Evolutionary conservation across 2,113 vertebrate genomes (phyloP), one percentile per base, ranked within the genome.

Genomic region (Lepisosteus oculatus): DNA sequence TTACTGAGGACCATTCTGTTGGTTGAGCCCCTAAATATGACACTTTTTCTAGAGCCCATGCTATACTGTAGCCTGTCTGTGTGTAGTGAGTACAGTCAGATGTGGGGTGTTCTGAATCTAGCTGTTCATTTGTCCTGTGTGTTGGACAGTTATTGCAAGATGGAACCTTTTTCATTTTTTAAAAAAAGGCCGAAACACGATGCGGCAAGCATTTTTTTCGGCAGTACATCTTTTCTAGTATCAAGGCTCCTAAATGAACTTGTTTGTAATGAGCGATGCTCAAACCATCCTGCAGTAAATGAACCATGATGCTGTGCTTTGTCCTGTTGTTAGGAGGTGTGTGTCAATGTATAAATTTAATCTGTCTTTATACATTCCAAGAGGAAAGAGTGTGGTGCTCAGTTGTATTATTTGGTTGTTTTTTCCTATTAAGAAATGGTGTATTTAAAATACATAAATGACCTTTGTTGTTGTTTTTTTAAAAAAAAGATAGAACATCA

Each of bases 331-430:
- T 51, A 51, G 47, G 47, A 51, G 41, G 73, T 63, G 71, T 14
- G 56, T 56, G 44, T 61, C 17, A 59, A 55, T 76, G 15, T 54
- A 63, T 69, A 56, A 51, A 63, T 13, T 29, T 51, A 72, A 51
- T 67, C 68, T 69, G 70, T 72, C 74, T 71, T 54, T 59, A 62
- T 77, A 78, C 78, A 79, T 82, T 79, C 78, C 78, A 78, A 76
- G 69, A 69, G 64, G 55, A 73, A 70, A 72, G 57, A 42, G 71
- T 59, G 55, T 47, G 51, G 74, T 54, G 67, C 43, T 51, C 69
- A 61, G 67, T 69, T 65, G 62, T 61, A 62, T 76, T 67, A 63
- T 69, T 47, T 29, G 67, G 67, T 17, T 79, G 66, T 70, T 75
- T 61, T 75, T 78, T 75, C 75, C 55, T 76, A 51, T 51, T 51